Evolutionary conservation across 1,140 invertebrate species (phyloP), one percentile per base, ranked within the genome.

Genomic region (Limonius californicus): DNA sequence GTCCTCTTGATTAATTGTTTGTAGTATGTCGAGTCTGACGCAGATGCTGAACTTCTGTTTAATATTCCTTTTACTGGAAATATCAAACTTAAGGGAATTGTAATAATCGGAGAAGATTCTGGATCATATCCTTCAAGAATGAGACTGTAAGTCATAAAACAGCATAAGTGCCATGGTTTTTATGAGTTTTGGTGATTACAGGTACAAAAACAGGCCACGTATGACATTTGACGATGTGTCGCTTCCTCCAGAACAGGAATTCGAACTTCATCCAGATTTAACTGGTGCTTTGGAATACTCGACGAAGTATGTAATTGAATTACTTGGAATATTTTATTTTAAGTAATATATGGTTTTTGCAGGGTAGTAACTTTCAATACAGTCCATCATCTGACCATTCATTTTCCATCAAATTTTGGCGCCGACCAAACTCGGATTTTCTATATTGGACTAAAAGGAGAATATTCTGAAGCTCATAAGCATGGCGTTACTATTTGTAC

Each of bases 1-100:
- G n/a, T n/a, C n/a, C n/a, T n/a, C n/a, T n/a, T n/a, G n/a, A n/a
- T n/a, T n/a, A n/a, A n/a, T n/a, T n/a, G n/a, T n/a, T n/a, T n/a
- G 15, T 75, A 97, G 91, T 94, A 81, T 84, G 95, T 98, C 0
- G 89, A 97, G 80, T 97, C 94, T 81, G 95, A 97, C 84, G 87
- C 85, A 9, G 95, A 98, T 82, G 89, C 93, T 78, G 95, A 98
- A 80, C 79, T 98, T 3, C 77, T 98, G 0, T 95, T 98, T 73
- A 97, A 97, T 77, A 94, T 98, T 72, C 95, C 95, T 59, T 97
- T 98, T 74, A 94, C 92, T 43, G 95, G 94, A 16, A 93, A 93
- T 81, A 83, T 98, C 0, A 98, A 98, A 78, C 78, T 98, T 43
- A 97, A 97, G 80, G 94, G 94, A 18, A 87, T 98, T 43, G 93